These are phyloP conservation scores for Drosophila ambigua DNA, from an alignment of 1,140 invertebrate species.

Conservation along the genomic window DNA sequence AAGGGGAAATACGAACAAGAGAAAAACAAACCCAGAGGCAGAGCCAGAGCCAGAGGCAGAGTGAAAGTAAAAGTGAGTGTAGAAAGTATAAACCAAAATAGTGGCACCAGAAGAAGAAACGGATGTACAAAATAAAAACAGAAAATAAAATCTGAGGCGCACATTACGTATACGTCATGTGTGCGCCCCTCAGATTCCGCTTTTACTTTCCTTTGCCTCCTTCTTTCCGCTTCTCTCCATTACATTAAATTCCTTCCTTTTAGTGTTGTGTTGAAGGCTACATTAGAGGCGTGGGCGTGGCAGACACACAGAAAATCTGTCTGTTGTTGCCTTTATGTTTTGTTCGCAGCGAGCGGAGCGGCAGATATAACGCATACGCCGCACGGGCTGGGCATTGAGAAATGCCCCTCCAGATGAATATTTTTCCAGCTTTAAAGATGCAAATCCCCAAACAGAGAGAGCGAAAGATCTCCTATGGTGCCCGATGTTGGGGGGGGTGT, in stretches of 20 bases:
- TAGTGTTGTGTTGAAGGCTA: conserved; percentile 28
- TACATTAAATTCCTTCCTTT: not conserved
- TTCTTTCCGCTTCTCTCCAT: not conserved
- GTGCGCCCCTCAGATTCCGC: conserved; percentile 21
- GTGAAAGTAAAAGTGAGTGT: too few relatives aligned
- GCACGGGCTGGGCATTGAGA: conserved; percentile 18
- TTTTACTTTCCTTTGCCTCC: conserved; percentile 18
- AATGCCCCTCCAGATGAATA: conserved; percentile 13
- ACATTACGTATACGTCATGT: conserved; percentile 69
- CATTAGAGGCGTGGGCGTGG: conserved; percentile 31
- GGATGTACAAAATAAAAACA: not conserved
- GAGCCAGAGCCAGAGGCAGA: too few relatives aligned
- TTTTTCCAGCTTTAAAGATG: conserved; percentile 36
- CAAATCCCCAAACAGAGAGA: conserved; percentile 42
- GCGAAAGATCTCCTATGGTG: conserved; percentile 1
- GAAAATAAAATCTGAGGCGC: conserved; percentile 11
- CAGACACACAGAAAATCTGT: conserved; percentile 20
- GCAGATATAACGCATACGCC: conserved; percentile 55
- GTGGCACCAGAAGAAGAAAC: not conserved
- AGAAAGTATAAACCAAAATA: not conserved
- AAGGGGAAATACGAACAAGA: too few relatives aligned
- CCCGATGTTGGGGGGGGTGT: too few relatives aligned
- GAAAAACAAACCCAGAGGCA: too few relatives aligned
- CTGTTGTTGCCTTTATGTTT: conserved; percentile 16
- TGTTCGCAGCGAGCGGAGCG: not conserved